Conservation (phyloP, 2,888 invertebrate genomes). For the Drosophila eohydei region DNA sequence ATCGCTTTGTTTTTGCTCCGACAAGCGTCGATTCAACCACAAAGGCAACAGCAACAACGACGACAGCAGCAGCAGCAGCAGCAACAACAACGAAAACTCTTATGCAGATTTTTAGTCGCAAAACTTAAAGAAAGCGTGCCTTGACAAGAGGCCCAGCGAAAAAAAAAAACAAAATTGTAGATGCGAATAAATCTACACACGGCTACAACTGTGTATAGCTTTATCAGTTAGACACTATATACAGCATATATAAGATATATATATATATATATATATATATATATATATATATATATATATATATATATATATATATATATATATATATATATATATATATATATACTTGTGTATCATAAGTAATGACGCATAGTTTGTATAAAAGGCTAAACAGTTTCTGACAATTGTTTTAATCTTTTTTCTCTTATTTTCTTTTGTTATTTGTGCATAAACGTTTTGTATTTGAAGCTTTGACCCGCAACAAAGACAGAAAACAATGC, state of each 20-base stretch:
- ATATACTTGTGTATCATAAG: conserved; percentile 4
- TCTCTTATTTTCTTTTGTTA: conserved; percentile 60
- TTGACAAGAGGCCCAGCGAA: conserved; percentile 30
- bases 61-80: conserved; percentile 18
- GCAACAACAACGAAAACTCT: conserved; percentile 52
- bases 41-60: conserved; percentile 18
- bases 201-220: conserved; percentile 19
- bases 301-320: conserved; percentile 21
- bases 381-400: conserved; percentile 5
- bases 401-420: conserved; percentile 19
- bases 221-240: conserved; percentile 11
- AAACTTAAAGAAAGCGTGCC: conserved; percentile 76
- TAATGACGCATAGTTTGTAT: conserved; percentile 18
- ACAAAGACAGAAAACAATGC: not conserved
- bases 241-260: conserved; percentile 24
- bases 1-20: conserved; percentile 71
- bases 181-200: conserved; percentile 13
- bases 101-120: conserved; percentile 73
- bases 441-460: conserved; percentile 77
- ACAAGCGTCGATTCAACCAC: conserved; percentile 48
- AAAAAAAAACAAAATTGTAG: not conserved
- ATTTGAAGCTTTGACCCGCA: conserved; percentile 8
- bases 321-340: conserved; percentile 19
- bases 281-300: conserved; percentile 23
- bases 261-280: conserved; percentile 19